Evolutionary conservation across 2,888 invertebrate species (phyloP).

Genomic region (Poecilus cupreus): DNA sequence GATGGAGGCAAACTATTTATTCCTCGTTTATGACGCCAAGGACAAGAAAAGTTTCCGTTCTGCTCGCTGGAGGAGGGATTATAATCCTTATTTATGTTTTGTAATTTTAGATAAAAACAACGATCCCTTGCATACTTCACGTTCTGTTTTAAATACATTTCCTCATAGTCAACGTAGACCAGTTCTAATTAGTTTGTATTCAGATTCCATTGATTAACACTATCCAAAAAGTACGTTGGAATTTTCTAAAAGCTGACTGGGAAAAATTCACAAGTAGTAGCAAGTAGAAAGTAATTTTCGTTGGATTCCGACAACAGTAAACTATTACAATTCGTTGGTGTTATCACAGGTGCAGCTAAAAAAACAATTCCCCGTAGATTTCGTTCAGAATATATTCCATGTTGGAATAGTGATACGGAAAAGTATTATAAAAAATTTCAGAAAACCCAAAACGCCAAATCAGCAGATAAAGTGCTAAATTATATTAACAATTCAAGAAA

Average conservation of each 20-base stretch:
- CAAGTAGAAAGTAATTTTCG: neutral
- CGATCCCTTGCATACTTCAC: neutral
- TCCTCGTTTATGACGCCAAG: no score
- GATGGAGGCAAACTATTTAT: neutral
- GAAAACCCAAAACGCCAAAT: neutral
- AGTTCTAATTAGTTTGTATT: neutral
- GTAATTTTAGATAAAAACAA: neutral
- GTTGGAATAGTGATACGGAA: no score
- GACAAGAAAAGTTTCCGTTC: no score
- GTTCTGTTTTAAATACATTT: no score
- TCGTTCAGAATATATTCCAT: neutral
- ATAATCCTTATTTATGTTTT: constrained; percentile 16
- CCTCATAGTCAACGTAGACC: no score
- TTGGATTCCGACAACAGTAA: neutral
- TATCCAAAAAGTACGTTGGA: no score
- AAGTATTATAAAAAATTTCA: no score
- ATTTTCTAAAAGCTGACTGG: constrained; percentile 15
- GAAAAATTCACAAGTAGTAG: neutral
- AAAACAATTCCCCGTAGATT: neutral
- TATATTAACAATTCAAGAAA: no score
- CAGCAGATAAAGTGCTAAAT: neutral
- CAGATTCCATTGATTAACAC: neutral
- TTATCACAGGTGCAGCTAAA: neutral
- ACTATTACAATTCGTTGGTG: neutral
- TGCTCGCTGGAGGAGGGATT: no score